These are phyloP conservation scores for Caenorhabditis brenneri DNA, from an alignment of 1,140 invertebrate species.

Conservation along the genomic window DNA sequence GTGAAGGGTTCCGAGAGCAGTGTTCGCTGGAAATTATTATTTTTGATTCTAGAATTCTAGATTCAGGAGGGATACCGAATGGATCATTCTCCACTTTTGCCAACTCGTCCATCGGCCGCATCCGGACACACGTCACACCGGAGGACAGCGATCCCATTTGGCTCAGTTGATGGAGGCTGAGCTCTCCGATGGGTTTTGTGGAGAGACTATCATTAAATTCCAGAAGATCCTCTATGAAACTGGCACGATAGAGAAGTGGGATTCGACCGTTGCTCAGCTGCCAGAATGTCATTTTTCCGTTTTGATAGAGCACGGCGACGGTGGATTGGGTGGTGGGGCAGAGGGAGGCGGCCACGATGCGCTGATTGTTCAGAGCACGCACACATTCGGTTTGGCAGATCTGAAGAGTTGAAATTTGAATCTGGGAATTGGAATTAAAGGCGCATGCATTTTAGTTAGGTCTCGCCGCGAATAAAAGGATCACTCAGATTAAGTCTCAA, in stretches of 20 bases:
- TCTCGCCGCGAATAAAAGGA: too few species aligned
- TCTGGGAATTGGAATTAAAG: background rate
- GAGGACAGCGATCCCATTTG: slow-evolving; percentile 38
- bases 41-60: too few species aligned
- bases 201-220: background rate
- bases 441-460: too few species aligned
- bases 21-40: slow-evolving; percentile 17
- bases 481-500: too few species aligned
- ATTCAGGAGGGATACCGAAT: too few species aligned
- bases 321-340: slow-evolving; percentile 55
- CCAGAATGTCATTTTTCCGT: slow-evolving; percentile 55
- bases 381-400: slow-evolving; percentile 17
- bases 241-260: background rate
- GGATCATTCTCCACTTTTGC: slow-evolving; percentile 35
- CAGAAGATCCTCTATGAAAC: slow-evolving; percentile 38
- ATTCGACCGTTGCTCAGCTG: slow-evolving; percentile 27
- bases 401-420: background rate
- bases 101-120: slow-evolving; percentile 48
- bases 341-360: slow-evolving; percentile 50
- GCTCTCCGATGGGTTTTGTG: background rate
- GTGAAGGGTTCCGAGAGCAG: slow-evolving; percentile 27
- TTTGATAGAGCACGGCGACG: slow-evolving; percentile 51
- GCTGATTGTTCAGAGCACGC: slow-evolving; percentile 23
- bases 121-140: slow-evolving; percentile 47
- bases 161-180: slow-evolving; percentile 9